Conservation (phyloP, 2,888 invertebrate species). For the Conops quadrifasciatus region DNA sequence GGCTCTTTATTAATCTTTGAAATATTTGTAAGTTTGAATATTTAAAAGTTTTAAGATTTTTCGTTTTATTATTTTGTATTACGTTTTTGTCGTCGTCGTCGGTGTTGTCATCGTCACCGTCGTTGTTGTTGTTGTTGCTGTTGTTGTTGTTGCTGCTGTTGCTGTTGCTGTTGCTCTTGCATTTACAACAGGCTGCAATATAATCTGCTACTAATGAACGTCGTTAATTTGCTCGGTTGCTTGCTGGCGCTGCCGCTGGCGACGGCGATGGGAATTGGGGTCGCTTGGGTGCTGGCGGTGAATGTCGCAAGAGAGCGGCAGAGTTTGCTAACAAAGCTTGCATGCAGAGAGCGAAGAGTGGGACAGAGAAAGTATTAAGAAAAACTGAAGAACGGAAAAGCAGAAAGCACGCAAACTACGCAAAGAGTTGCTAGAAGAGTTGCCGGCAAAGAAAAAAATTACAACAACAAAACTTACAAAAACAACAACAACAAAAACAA, state of each 20-base stretch:
- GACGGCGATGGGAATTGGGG: slow-evolving; percentile 36
- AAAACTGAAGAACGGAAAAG: neutral
- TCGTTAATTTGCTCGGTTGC: slow-evolving; percentile 49
- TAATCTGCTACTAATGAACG: slow-evolving; percentile 54
- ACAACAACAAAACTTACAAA: too few species aligned
- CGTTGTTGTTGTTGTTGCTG: neutral
- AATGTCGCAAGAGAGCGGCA: neutral
- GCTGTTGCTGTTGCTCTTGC: neutral
- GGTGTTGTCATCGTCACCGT: neutral
- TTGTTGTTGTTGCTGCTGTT: neutral
- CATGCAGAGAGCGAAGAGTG: too few species aligned
- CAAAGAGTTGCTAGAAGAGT: neutral
- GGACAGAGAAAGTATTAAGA: neutral
- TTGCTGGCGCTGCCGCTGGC: too few species aligned
- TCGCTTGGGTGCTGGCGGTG: slow-evolving; percentile 1
- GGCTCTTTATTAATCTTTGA: too few species aligned
- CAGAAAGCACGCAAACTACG: neutral
- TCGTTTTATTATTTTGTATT: neutral
- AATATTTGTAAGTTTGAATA: neutral
- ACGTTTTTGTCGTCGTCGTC: neutral
- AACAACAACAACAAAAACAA: too few species aligned
- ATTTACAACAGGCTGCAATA: slow-evolving; percentile 33
- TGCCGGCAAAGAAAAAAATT: neutral
- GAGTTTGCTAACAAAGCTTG: too few species aligned
- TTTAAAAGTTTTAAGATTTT: neutral